phyloP scores from a whole-genome alignment of 2,797 vertebrate genomes.

The Lutra lutra region DNA sequence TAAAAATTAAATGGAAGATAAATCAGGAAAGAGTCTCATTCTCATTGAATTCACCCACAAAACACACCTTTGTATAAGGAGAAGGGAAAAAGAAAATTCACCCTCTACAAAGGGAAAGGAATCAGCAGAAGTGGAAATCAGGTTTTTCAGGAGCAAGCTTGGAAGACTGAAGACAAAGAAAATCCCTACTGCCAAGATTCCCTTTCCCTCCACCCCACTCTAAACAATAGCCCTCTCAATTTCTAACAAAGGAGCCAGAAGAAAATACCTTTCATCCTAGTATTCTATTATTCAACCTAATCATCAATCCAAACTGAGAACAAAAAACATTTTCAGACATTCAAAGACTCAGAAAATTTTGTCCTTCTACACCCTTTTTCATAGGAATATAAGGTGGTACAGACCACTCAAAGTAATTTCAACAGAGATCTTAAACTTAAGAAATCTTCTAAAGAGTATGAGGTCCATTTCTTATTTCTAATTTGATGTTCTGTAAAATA shows the following conservation, averaged over 20 bases:
- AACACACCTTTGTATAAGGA: background rate
- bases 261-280: background rate
- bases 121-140: background rate
- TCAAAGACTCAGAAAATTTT: background rate
- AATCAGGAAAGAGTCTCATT: background rate
- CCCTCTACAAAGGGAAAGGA: background rate
- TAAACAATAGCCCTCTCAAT: background rate
- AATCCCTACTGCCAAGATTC: background rate
- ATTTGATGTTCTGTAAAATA: background rate
- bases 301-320: background rate
- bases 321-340: background rate
- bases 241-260: background rate
- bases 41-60: background rate
- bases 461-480: background rate
- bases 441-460: background rate
- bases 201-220: background rate
- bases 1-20: background rate
- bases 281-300: background rate
- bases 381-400: background rate
- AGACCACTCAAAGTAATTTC: constrained; percentile 12
- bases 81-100: background rate
- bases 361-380: background rate
- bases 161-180: background rate
- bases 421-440: constrained; percentile 3
- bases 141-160: background rate